phyloP scores from a whole-genome alignment of 1,140 invertebrate genomes.

The Panulirus ornatus region DNA sequence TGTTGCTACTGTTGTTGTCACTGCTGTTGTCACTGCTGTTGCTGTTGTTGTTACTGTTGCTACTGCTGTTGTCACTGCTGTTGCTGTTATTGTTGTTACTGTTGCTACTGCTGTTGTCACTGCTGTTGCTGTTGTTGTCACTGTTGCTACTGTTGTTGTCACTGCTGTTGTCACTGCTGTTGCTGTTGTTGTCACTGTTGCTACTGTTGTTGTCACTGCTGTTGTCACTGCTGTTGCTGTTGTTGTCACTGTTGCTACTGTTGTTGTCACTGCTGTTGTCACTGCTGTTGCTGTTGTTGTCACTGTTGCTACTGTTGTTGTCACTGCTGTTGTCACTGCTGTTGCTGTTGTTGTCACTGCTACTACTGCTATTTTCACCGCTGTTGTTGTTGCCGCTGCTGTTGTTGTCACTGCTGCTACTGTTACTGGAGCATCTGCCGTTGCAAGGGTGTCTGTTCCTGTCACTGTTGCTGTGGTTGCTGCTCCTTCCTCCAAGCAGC shows the following conservation, averaged over 20 bases:
- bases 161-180: not conserved
- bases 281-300: not conserved
- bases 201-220: not conserved
- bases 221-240: not conserved
- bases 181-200: not conserved
- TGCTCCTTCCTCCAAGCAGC: too few species aligned
- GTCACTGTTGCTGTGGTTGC: too few species aligned
- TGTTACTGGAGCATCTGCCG: too few species aligned
- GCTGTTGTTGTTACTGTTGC: not conserved
- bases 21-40: not conserved
- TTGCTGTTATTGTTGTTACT: too few species aligned
- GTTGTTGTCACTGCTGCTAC: too few species aligned
- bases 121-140: not conserved
- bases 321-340: not conserved
- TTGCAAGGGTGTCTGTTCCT: too few species aligned
- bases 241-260: not conserved
- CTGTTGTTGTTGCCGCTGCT: too few species aligned
- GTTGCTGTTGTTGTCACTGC: not conserved
- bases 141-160: not conserved
- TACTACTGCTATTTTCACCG: not conserved
- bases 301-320: not conserved
- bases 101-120: not conserved
- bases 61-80: too few species aligned
- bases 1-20: not conserved
- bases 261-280: slow-evolving; percentile 2